These are phyloP conservation scores for Malurus cyaneus DNA, from an alignment of 2,113 vertebrate genomes.

Conservation along the genomic window DNA sequence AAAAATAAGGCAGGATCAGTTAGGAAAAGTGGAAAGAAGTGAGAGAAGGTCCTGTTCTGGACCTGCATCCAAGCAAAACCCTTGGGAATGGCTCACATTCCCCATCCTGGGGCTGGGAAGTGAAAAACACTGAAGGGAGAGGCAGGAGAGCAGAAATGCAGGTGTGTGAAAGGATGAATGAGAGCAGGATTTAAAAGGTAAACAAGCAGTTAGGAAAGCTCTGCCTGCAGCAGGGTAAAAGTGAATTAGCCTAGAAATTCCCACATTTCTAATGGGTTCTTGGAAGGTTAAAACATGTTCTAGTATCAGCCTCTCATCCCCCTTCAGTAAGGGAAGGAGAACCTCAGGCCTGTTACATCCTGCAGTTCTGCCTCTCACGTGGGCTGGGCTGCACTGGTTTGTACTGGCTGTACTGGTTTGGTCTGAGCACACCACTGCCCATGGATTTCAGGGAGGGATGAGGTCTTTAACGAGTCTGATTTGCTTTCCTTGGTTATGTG, in stretches of 20 bases:
- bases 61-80: background rate
- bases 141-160: background rate
- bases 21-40: background rate
- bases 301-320: background rate
- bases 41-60: background rate
- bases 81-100: background rate
- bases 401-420: background rate
- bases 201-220: background rate
- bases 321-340: background rate
- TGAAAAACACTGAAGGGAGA: background rate
- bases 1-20: background rate
- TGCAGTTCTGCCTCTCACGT: background rate
- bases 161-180: background rate
- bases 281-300: background rate
- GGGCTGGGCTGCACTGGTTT: background rate
- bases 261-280: background rate
- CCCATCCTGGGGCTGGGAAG: background rate
- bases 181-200: background rate
- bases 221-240: background rate
- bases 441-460: background rate
- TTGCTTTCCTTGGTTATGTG: background rate
- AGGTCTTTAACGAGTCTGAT: background rate
- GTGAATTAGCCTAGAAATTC: background rate
- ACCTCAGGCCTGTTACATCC: background rate
- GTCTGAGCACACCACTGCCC: fast-evolving